These are phyloP conservation scores for Brachionus koreanus DNA, from an alignment of 1,140 invertebrate species.

Conservation along the genomic window DNA sequence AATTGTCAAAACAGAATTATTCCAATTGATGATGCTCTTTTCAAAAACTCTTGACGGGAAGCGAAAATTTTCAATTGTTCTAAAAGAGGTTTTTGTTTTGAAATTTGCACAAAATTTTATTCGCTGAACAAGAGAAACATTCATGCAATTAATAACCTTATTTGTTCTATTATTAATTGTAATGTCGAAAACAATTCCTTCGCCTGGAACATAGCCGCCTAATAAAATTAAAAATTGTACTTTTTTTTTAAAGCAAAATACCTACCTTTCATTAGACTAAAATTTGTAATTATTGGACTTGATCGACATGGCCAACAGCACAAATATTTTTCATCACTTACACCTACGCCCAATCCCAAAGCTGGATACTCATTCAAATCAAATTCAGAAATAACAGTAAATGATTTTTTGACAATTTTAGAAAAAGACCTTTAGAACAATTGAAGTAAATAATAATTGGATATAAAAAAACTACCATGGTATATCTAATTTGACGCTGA, in stretches of 20 bases:
- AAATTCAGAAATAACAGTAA: slow-evolving; percentile 51
- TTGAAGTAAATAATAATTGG: neutral
- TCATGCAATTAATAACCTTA: neutral
- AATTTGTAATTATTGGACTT: slow-evolving; percentile 16
- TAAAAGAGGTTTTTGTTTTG: neutral
- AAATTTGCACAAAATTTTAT: neutral
- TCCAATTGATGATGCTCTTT: slow-evolving; percentile 19
- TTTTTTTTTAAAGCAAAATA: neutral
- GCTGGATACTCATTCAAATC: slow-evolving; percentile 50
- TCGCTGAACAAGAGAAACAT: neutral
- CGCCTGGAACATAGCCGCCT: slow-evolving; percentile 30
- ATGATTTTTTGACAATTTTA: slow-evolving; percentile 50
- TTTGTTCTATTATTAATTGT: slow-evolving; percentile 21
- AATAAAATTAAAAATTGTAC: neutral
- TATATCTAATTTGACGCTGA: slow-evolving; percentile 57
- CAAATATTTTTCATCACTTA: slow-evolving; percentile 34
- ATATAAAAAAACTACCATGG: slow-evolving; percentile 52
- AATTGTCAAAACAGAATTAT: neutral
- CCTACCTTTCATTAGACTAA: slow-evolving; percentile 14
- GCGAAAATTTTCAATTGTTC: slow-evolving; percentile 19
- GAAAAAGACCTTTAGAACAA: slow-evolving; percentile 45
- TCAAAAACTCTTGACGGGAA: neutral
- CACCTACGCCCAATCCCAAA: neutral
- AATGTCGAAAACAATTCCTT: slow-evolving; percentile 14
- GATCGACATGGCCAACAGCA: slow-evolving; percentile 9